A percentile compares a stretch with the other conserved stretches of the same genome.
Evolutionary conservation across 2,113 vertebrate species (phyloP).

Genomic region (Glareola pratincola): DNA sequence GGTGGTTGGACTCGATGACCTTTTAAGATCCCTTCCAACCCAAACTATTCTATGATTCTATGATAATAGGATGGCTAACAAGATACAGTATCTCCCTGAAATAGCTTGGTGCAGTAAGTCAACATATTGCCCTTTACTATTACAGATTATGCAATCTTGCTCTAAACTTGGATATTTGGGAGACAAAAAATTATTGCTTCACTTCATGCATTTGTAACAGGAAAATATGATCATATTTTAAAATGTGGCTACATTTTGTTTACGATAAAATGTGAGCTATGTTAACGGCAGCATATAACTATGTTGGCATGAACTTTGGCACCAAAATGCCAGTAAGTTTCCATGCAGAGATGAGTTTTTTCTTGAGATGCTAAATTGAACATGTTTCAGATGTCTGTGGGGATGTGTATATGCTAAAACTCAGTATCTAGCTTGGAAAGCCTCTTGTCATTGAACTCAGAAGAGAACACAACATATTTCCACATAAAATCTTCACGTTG

Average conservation of each 20-base stretch:
- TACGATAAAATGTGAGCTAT: neutral
- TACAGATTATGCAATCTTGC: neutral
- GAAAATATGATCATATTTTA: neutral
- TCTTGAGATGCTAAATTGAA: neutral
- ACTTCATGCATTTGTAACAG: neutral
- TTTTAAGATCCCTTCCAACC: neutral
- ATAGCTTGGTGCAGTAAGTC: neutral
- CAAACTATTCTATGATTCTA: neutral
- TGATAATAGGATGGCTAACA: neutral
- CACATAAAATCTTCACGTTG: neutral
- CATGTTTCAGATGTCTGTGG: neutral
- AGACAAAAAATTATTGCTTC: neutral
- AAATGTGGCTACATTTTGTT: neutral
- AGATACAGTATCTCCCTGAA: neutral
- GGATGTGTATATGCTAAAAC: neutral
- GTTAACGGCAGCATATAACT: neutral
- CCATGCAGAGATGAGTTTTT: neutral
- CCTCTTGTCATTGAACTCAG: neutral
- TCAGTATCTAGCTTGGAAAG: neutral
- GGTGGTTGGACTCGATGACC: neutral
- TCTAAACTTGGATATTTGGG: neutral
- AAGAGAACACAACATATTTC: neutral
- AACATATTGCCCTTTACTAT: neutral
- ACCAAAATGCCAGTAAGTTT: neutral
- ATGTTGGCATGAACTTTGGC: accelerated